Evolutionary conservation across 1,140 invertebrate genomes (phyloP), one percentile per base, ranked within the genome.

Genomic region (Bursaphelenchus mucronatus): DNA sequence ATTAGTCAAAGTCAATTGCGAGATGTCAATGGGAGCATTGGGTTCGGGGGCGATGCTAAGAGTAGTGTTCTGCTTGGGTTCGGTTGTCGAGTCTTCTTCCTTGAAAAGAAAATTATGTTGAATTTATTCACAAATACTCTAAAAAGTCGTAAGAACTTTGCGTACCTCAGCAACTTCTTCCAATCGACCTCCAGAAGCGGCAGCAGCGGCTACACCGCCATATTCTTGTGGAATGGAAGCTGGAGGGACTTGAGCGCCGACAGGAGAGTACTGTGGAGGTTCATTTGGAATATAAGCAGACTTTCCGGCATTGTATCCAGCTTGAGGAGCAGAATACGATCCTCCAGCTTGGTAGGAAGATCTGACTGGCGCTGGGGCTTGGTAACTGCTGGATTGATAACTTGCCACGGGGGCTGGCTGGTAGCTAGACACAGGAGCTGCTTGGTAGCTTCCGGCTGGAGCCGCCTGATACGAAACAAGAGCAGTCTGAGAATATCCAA

Each of bases 1-100:
- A 49, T 74, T 74, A 13, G 69, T 77, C 19, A 74, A 45, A 21
- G 61, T 75, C 13, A 74, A 44, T 52, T 64, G 19, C 19, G 45
- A 49, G 46, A 74, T 71, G 21, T 64, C 67, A 43, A 74, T 58
- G 11, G 74, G 68, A n/a, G 57, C 40, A 17, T 11, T 41, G 13
- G 57, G 57, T 39, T 59, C 57, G 1, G 13, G 11, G 40, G 57
- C 19, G 15, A 21, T 15, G 6, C 40, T 59, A 11, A 44, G 40
- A 9, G 41, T 59, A 30, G 57, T 44, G 41, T 39, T 59, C 15
- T 44, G 40, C 40, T 59, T 44, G 40, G 57, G 6, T 13, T 13
- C 41, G 57, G 39, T 44, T 1, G 19, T 39, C 4, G 57, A 15
- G 41, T 59, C 57, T n/a, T 45, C 57, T 6, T 59, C 57, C 45